These are phyloP conservation scores for Meloidogyne floridensis DNA, from an alignment of 1,140 invertebrate genomes.

Conservation along the genomic window DNA sequence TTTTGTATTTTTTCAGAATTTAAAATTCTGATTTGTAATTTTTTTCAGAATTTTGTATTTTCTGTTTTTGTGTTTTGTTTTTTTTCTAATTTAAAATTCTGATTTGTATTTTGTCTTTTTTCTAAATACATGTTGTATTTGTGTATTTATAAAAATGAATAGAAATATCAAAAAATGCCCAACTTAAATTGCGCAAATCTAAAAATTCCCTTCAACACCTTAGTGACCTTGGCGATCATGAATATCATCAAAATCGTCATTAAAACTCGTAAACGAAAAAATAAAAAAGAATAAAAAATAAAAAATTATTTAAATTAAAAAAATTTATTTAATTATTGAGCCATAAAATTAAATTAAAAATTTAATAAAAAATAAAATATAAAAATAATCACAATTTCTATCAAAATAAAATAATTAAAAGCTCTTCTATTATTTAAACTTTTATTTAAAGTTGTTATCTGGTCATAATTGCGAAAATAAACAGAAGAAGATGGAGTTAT, in stretches of 20 bases:
- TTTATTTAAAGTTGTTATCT: not conserved
- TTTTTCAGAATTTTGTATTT: too few relatives aligned
- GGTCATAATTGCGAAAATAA: not conserved
- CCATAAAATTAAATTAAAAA: conserved; percentile 3
- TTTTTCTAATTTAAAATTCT: not conserved
- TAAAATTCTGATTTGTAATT: too few relatives aligned
- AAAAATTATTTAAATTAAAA: not conserved
- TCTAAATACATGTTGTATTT: too few relatives aligned
- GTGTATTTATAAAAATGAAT: not conserved
- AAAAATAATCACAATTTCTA: not conserved
- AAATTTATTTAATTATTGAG: not conserved
- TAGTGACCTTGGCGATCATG: not conserved
- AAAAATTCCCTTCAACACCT: not conserved
- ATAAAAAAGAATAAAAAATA: not conserved
- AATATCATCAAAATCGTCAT: conserved; percentile 6
- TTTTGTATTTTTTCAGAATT: too few relatives aligned
- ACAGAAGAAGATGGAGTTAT: not conserved
- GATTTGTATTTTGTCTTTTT: not conserved
- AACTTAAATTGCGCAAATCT: not conserved
- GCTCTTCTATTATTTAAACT: not conserved
- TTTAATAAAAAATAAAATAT: not conserved
- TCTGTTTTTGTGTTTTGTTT: too few relatives aligned
- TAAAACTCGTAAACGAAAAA: not conserved
- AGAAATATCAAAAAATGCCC: not conserved
- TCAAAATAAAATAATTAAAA: not conserved